A percentile compares a stretch with the other conserved stretches of the same genome.
Evolutionary conservation across 2,113 vertebrate species (phyloP).

Genomic region (Forbesichthys agassizii): DNA sequence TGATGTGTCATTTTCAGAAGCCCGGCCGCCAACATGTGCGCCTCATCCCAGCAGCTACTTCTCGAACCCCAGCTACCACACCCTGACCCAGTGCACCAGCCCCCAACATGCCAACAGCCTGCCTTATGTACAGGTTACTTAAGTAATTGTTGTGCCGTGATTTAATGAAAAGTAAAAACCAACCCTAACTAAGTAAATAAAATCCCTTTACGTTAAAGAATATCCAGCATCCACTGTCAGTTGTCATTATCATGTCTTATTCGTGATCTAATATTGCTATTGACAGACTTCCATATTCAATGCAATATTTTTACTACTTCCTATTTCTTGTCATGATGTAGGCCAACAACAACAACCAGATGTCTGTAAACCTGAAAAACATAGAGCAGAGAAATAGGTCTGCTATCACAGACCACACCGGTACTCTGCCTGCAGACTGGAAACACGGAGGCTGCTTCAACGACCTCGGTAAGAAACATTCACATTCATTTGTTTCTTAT

Average conservation of each 20-base stretch:
- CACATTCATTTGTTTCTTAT: background rate
- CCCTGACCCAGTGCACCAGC: slow-evolving; percentile 85
- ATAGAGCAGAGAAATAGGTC: slow-evolving; percentile 80
- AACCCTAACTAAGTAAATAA: too few species aligned
- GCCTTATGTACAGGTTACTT: slow-evolving; percentile 80
- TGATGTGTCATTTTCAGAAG: slow-evolving; percentile 75
- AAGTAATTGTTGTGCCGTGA: background rate
- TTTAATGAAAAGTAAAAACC: background rate
- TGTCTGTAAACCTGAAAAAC: slow-evolving; percentile 88
- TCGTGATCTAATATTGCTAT: background rate
- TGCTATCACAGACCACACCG: slow-evolving; percentile 68
- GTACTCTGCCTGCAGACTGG: slow-evolving; percentile 91
- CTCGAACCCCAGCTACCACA: slow-evolving; percentile 97
- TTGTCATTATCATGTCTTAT: background rate
- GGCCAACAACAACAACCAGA: slow-evolving; percentile 86
- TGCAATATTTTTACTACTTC: background rate
- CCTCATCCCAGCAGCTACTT: slow-evolving; percentile 90
- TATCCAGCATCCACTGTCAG: too few species aligned
- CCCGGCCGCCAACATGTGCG: slow-evolving; percentile 78
- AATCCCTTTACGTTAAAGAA: too few species aligned
- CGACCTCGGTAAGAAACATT: slow-evolving; percentile 82
- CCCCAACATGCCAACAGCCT: slow-evolving; percentile 79
- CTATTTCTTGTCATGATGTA: slow-evolving; percentile 44
- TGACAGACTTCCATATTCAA: background rate
- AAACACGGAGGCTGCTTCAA: slow-evolving; percentile 89